Conservation (phyloP, 2,113 vertebrate species). For the Ictidomys tridecemlineatus region DNA sequence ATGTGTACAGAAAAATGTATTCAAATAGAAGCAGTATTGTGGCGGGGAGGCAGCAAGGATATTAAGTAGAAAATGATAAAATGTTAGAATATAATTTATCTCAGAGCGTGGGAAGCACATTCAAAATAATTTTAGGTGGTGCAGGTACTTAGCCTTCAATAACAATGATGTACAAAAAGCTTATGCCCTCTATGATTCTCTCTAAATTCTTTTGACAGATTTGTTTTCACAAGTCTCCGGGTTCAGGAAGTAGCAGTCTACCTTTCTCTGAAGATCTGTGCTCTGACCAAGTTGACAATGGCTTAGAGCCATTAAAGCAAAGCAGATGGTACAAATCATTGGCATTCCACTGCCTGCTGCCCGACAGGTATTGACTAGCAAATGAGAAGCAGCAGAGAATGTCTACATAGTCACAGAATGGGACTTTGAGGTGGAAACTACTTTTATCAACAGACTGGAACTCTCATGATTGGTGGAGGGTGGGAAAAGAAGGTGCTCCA, state of each 20-base stretch:
- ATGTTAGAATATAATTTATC: not conserved
- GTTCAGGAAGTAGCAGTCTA: not conserved
- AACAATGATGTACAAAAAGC: not conserved
- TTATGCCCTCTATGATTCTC: not conserved
- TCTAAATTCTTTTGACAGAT: not conserved
- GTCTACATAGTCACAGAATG: not conserved
- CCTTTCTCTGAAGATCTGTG: not conserved
- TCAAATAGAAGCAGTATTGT: constrained; percentile 38
- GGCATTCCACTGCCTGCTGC: not conserved
- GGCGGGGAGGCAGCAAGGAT: not conserved
- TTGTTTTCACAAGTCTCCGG: not conserved
- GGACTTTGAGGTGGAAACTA: not conserved
- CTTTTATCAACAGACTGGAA: not conserved
- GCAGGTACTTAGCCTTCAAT: not conserved
- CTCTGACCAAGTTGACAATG: not conserved
- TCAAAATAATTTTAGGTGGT: constrained; percentile 23
- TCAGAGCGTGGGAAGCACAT: not conserved
- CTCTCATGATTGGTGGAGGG: not conserved
- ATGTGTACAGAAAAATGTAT: constrained; percentile 25
- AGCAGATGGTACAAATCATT: not conserved
- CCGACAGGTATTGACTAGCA: not conserved
- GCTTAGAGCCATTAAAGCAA: not conserved
- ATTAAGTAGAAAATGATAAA: constrained; percentile 9
- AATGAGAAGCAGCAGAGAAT: not conserved
- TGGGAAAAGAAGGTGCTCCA: too few relatives aligned